A percentile compares a stretch with the other conserved stretches of the same genome.
These are phyloP conservation scores for Orchestes rusci DNA, from an alignment of 2,888 invertebrate species.

Conservation along the genomic window DNA sequence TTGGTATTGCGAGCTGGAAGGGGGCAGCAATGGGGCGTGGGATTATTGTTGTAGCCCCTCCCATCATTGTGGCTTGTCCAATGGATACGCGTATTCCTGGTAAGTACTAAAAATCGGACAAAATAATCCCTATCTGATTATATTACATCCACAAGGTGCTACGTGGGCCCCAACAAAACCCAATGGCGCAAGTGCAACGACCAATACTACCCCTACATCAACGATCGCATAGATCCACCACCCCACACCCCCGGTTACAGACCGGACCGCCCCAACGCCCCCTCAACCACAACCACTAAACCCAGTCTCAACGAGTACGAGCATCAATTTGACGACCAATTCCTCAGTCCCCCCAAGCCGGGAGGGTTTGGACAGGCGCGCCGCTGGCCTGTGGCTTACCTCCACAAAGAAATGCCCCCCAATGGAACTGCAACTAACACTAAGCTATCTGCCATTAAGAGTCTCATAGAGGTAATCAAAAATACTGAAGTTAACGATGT, in stretches of 20 bases:
- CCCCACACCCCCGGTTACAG: conserved; percentile 31
- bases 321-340: conserved; percentile 42
- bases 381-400: conserved; percentile 73
- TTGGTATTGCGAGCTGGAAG: conserved; percentile 78
- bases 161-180: conserved; percentile 68
- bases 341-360: conserved; percentile 46
- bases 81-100: conserved; percentile 78
- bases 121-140: too few relatives aligned
- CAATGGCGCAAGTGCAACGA: conserved; percentile 87
- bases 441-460: conserved; percentile 39
- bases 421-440: conserved; percentile 41
- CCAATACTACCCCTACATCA: conserved; percentile 62
- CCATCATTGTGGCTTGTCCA: conserved; percentile 77
- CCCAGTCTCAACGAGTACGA: conserved; percentile 40
- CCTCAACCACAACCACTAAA: conserved; percentile 43
- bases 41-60: conserved; percentile 81
- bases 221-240: conserved; percentile 33
- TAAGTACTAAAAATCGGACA: too few relatives aligned
- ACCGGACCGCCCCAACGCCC: conserved; percentile 36
- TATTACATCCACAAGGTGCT: too few relatives aligned
- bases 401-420: conserved; percentile 73
- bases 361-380: conserved; percentile 46
- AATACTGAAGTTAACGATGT: conserved; percentile 39
- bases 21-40: conserved; percentile 63
- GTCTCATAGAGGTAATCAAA: conserved; percentile 40